phyloP scores from a whole-genome alignment of 2,113 vertebrate genomes.

The Salvator merianae region DNA sequence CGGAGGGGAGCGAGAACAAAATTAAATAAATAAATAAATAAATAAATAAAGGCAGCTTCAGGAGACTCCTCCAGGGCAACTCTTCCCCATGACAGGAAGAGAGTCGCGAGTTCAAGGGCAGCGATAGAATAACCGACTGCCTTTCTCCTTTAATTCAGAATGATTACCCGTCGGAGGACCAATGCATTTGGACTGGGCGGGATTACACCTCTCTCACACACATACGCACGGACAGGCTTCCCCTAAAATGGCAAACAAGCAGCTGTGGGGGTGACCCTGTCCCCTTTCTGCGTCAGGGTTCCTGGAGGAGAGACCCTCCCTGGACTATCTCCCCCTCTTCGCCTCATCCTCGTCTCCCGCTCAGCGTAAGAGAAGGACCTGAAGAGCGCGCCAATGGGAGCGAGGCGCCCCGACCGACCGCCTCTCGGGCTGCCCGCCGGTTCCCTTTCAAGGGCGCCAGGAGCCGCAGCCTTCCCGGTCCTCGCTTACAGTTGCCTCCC shows the following conservation, averaged over 20 bases:
- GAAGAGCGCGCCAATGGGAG: not conserved
- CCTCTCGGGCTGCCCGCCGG: not conserved
- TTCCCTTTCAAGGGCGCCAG: conserved; percentile 10
- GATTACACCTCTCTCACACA: not conserved
- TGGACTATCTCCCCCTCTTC: not conserved
- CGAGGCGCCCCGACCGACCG: not conserved
- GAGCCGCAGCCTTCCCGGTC: not conserved
- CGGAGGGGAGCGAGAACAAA: not conserved
- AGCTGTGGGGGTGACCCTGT: not conserved
- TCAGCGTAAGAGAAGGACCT: not conserved
- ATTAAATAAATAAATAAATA: too few relatives aligned
- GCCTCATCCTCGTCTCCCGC: not conserved
- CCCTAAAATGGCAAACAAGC: not conserved
- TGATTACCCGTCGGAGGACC: not conserved
- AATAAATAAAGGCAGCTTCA: too few relatives aligned
- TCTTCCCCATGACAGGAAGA: too few relatives aligned
- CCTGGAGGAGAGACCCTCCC: not conserved
- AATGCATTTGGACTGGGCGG: not conserved
- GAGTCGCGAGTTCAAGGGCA: not conserved
- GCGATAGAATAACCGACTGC: not conserved
- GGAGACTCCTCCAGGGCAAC: too few relatives aligned
- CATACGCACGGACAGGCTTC: not conserved
- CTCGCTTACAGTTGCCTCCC: too few relatives aligned
- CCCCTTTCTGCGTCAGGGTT: not conserved
- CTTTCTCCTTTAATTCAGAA: not conserved